These are phyloP conservation scores for Ictalurus punctatus DNA, from an alignment of 2,113 vertebrate genomes.

Conservation along the genomic window DNA sequence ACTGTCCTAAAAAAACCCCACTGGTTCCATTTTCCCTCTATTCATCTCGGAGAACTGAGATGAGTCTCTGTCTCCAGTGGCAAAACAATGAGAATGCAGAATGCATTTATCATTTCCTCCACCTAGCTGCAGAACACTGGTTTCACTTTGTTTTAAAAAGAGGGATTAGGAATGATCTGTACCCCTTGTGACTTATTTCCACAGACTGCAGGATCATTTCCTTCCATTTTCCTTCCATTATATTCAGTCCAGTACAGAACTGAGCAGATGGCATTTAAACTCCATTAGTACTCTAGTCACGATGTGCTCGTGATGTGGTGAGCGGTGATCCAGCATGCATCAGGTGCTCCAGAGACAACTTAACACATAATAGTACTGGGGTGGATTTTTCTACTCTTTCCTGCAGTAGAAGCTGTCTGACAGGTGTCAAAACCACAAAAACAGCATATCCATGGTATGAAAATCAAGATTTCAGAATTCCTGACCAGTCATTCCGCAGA, in stretches of 20 bases:
- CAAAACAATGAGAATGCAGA: not conserved
- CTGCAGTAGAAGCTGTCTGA: not conserved
- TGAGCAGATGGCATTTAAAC: conserved; percentile 10
- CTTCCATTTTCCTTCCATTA: not conserved
- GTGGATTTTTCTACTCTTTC: not conserved
- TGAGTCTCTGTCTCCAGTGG: not conserved
- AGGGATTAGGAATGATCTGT: not conserved
- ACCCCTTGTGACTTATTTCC: not conserved
- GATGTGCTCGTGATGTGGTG: not conserved
- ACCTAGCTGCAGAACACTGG: not conserved
- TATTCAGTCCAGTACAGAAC: not conserved
- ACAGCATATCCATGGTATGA: not conserved
- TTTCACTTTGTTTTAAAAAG: not conserved
- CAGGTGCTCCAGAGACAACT: conserved; percentile 7
- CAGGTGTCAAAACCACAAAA: conserved; percentile 5
- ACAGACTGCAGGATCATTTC: not conserved
- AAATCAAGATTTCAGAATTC: not conserved
- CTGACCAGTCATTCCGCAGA: not conserved
- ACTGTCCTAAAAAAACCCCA: not conserved
- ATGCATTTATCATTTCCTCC: not conserved
- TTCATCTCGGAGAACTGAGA: not conserved
- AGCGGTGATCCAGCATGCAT: conserved; percentile 5
- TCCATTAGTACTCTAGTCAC: conserved; percentile 24
- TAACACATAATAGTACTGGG: conserved; percentile 16
- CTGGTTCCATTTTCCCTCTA: too few species aligned